phyloP scores from a whole-genome alignment of 37 sponge, comb jelly and placozoan genomes.

The Halisarca cf. caerulea region DNA sequence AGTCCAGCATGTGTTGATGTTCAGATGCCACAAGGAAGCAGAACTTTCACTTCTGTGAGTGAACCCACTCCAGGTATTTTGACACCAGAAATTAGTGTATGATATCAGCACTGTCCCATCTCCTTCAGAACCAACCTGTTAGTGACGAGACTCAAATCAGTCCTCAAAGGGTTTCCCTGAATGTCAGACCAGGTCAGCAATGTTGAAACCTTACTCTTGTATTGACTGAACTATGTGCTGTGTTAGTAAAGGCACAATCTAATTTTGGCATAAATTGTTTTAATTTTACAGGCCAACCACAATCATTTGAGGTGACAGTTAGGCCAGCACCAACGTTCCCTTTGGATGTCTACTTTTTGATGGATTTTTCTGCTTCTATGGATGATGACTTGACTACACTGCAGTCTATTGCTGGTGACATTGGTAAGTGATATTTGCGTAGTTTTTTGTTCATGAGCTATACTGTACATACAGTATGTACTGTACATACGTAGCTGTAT shows the following conservation, averaged over 20 bases:
- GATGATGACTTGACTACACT: conserved; percentile 75
- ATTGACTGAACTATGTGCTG: no score
- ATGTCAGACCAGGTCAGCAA: conserved; percentile 62
- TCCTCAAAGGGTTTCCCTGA: conserved; percentile 41
- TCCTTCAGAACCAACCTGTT: not conserved
- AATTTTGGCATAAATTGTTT: not conserved
- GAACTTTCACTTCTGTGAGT: no score
- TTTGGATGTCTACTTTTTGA: conserved; percentile 81
- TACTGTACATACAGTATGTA: no score
- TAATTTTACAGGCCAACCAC: conserved; percentile 51
- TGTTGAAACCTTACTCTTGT: not conserved
- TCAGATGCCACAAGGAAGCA: not conserved
- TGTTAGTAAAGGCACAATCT: no score
- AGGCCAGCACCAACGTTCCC: conserved; percentile 84
- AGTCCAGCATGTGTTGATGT: not conserved
- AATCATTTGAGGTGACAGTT: conserved; percentile 48
- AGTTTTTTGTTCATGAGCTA: no score
- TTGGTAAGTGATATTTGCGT: conserved; percentile 53
- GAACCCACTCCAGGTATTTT: not conserved
- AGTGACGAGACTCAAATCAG: conserved; percentile 51
- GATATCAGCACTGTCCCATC: not conserved
- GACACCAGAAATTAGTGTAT: not conserved
- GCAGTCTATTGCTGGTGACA: conserved; percentile 48
- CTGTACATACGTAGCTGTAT: no score
- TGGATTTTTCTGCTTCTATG: conserved; percentile 90